A percentile compares a stretch with the other conserved stretches of the same genome.
phyloP scores from a whole-genome alignment of 2,113 vertebrate species.

The Scortum barcoo region DNA sequence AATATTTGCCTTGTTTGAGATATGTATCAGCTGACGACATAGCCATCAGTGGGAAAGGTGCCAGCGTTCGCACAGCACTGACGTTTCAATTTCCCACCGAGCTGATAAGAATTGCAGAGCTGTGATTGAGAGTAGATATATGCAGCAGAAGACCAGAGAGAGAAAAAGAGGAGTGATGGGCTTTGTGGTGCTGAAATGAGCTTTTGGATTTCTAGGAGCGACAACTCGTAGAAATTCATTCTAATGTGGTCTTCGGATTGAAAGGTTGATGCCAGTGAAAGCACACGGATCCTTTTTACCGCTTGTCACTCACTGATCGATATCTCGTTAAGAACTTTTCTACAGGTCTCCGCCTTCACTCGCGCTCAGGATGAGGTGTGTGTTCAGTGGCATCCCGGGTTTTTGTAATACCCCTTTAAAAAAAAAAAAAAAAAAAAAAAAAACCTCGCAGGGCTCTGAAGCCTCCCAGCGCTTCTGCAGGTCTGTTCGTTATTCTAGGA shows the following conservation, averaged over 20 bases:
- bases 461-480: constrained; percentile 53
- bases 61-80: constrained; percentile 55
- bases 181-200: constrained; percentile 63
- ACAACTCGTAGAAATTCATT: constrained; percentile 66
- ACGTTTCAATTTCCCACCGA: constrained; percentile 69
- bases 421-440: constrained; percentile 60
- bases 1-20: constrained; percentile 59
- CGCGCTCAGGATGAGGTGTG: constrained; percentile 44
- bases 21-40: constrained; percentile 55
- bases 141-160: constrained; percentile 63
- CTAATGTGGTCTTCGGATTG: constrained; percentile 37
- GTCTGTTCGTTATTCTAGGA: constrained; percentile 62
- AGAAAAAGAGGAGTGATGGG: constrained; percentile 64
- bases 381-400: constrained; percentile 62
- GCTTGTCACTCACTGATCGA: constrained; percentile 46
- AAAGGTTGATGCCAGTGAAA: constrained; percentile 69
- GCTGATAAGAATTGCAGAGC: constrained; percentile 71
- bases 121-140: constrained; percentile 69
- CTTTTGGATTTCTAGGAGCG: constrained; percentile 70
- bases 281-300: constrained; percentile 57
- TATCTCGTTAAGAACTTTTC: constrained; percentile 25
- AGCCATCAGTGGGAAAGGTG: constrained; percentile 55
- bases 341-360: constrained; percentile 9
- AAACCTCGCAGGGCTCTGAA: constrained; percentile 38
- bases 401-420: constrained; percentile 46